Percentiles rank a stretch among this genome's conserved stretches.
Evolutionary conservation across 2,797 vertebrate genomes (phyloP).

Genomic region (Margarornis squamiger): DNA sequence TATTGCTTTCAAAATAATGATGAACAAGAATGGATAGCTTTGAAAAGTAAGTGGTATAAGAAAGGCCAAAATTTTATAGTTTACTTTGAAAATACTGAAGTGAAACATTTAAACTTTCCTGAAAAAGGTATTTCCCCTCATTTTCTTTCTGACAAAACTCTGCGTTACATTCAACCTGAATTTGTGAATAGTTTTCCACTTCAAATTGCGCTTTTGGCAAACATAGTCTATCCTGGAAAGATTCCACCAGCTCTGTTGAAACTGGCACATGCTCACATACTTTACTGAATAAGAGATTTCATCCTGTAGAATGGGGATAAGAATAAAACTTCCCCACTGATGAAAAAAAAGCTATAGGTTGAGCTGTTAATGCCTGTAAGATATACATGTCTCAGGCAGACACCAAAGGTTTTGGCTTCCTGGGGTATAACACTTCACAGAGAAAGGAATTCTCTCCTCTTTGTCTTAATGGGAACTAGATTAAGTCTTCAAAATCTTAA

Average conservation of each 20-base stretch:
- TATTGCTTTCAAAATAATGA: neutral
- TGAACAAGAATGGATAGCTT: neutral
- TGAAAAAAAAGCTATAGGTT: conserved; percentile 8
- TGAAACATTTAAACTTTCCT: neutral
- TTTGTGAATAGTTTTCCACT: conserved; percentile 47
- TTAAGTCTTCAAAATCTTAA: conserved; percentile 14
- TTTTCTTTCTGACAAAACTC: conserved; percentile 39
- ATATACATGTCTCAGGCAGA: neutral
- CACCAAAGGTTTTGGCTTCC: neutral
- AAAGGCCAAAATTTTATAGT: neutral
- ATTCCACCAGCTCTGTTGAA: conserved; percentile 59
- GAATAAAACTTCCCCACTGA: conserved; percentile 30
- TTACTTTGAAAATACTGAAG: conserved; percentile 25
- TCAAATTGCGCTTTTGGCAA: conserved; percentile 58
- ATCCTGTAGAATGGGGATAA: conserved; percentile 48
- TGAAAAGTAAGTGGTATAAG: neutral
- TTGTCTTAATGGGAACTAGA: conserved; percentile 13
- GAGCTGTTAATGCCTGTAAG: neutral
- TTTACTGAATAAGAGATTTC: conserved; percentile 51
- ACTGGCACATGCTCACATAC: conserved; percentile 53
- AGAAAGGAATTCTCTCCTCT: neutral
- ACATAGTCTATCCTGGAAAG: conserved; percentile 28
- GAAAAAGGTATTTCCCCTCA: neutral
- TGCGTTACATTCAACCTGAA: conserved; percentile 41
- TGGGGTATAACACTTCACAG: neutral